Evolutionary conservation across 2,113 vertebrate genomes (phyloP).

Genomic region (Xerus inauris): DNA sequence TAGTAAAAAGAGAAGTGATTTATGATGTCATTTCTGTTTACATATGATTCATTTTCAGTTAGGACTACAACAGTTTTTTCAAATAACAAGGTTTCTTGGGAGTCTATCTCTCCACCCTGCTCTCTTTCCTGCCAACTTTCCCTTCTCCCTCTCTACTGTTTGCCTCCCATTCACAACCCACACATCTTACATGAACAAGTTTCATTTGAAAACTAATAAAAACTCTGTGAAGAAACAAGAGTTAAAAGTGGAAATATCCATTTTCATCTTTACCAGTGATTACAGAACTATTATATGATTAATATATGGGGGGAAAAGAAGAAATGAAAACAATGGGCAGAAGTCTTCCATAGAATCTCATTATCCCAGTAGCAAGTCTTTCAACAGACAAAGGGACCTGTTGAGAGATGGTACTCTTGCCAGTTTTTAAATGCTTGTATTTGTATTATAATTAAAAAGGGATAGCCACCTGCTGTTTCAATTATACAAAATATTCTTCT

Average conservation of each 20-base stretch:
- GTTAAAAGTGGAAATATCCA: neutral
- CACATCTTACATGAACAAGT: neutral
- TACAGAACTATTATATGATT: constrained; percentile 4
- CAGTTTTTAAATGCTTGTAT: neutral
- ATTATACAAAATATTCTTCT: neutral
- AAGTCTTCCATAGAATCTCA: neutral
- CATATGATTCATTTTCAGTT: constrained; percentile 64
- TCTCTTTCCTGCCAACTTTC: neutral
- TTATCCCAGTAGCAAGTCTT: neutral
- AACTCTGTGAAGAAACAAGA: neutral
- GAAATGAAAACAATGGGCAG: neutral
- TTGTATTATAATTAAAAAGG: neutral
- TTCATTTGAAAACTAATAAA: constrained; percentile 19
- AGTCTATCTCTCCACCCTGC: neutral
- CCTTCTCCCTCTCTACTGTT: neutral
- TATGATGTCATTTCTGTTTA: constrained; percentile 56
- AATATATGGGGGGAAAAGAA: neutral
- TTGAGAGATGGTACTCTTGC: neutral
- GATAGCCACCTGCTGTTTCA: neutral
- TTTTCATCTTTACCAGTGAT: neutral
- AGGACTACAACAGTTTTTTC: neutral
- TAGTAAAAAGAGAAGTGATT: constrained; percentile 59
- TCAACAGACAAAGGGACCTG: neutral
- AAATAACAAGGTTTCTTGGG: neutral
- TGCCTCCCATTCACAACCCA: neutral